phyloP scores from a whole-genome alignment of 2,888 invertebrate genomes.

The Parapristionchus giblindavisi region DNA sequence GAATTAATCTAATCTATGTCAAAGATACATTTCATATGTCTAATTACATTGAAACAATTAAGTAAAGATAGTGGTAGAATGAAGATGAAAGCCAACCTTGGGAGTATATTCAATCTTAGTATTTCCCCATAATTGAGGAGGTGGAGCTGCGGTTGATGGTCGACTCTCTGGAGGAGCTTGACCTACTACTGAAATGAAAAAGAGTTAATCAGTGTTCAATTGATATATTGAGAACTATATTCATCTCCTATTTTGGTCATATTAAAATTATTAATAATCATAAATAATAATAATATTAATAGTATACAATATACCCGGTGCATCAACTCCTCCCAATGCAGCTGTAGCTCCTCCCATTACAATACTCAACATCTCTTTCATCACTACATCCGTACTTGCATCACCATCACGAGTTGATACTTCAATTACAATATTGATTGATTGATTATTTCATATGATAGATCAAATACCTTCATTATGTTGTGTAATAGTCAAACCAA shows the following conservation, averaged over 20 bases:
- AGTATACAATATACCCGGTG: conserved; percentile 14
- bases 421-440: not conserved
- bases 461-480: too few relatives aligned
- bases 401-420: conserved; percentile 2
- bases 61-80: not conserved
- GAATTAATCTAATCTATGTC: too few relatives aligned
- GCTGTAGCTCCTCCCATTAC: conserved; percentile 46
- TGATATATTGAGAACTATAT: too few relatives aligned
- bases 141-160: conserved; percentile 35
- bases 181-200: conserved; percentile 1
- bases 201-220: not conserved
- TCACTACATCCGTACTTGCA: conserved; percentile 43
- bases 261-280: not conserved
- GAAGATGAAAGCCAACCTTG: not conserved
- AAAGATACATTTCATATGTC: not conserved
- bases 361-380: conserved; percentile 50
- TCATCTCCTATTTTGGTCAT: too few relatives aligned
- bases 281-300: not conserved
- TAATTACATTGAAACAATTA: not conserved
- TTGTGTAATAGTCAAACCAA: not conserved
- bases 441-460: not conserved
- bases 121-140: conserved; percentile 60
- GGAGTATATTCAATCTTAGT: not conserved
- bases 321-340: conserved; percentile 38
- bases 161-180: conserved; percentile 34